These are phyloP conservation scores for Drosophila sordidula DNA, from an alignment of 2,888 invertebrate genomes.

Conservation along the genomic window DNA sequence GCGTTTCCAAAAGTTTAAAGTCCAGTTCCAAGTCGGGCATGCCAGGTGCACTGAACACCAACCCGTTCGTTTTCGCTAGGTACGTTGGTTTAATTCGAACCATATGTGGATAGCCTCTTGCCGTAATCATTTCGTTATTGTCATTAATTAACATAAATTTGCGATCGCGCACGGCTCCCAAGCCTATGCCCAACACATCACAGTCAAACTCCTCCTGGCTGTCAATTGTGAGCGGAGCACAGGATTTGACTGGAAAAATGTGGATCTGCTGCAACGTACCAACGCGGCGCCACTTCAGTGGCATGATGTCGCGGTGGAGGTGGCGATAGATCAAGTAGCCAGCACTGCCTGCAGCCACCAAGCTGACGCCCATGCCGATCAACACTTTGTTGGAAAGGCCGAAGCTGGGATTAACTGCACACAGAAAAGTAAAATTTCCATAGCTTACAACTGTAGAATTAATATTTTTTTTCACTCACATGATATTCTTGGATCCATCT, in stretches of 20 bases:
- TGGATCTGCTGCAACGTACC: slow-evolving; percentile 75
- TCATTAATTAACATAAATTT: slow-evolving; percentile 81
- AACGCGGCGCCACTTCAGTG: slow-evolving; percentile 81
- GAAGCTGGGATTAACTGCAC: slow-evolving; percentile 13
- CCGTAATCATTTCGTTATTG: slow-evolving; percentile 78
- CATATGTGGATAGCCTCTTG: slow-evolving; percentile 82
- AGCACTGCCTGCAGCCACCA: slow-evolving; percentile 65
- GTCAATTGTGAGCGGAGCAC: slow-evolving; percentile 65
- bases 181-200: slow-evolving; percentile 76
- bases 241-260: slow-evolving; percentile 82
- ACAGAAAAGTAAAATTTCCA: not conserved
- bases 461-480: not conserved
- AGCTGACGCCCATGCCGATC: slow-evolving; percentile 65
- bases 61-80: slow-evolving; percentile 83
- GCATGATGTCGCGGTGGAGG: slow-evolving; percentile 73
- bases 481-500: slow-evolving; percentile 11
- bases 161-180: slow-evolving; percentile 75
- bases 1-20: slow-evolving; percentile 83
- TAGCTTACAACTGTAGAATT: not conserved
- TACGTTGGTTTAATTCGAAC: slow-evolving; percentile 64
- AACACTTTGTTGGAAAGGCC: slow-evolving; percentile 35
- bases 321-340: slow-evolving; percentile 72
- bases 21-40: slow-evolving; percentile 86
- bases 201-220: slow-evolving; percentile 63
- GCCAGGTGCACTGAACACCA: slow-evolving; percentile 86